Percentiles rank a stretch among this genome's conserved stretches.
Conservation (phyloP, 2,888 invertebrate species). For the Acrocera orbiculus region DNA sequence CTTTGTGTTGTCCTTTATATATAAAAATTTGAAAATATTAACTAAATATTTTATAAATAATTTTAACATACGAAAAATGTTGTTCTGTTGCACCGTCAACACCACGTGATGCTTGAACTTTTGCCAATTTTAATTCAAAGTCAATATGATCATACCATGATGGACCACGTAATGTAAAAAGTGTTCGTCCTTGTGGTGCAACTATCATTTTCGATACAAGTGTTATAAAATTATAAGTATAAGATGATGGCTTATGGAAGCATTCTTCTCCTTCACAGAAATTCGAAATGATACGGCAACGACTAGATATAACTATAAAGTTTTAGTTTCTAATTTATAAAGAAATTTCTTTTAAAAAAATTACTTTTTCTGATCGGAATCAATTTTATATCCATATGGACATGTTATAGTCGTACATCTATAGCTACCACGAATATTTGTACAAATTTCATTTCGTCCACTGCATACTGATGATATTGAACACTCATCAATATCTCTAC, state of each 20-base stretch:
- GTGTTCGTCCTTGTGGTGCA: constrained; percentile 38
- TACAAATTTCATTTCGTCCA: constrained; percentile 58
- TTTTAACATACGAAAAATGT: constrained; percentile 36
- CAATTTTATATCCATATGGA: constrained; percentile 66
- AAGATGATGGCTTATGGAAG: constrained; percentile 61
- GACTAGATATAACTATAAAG: constrained; percentile 37
- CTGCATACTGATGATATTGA: constrained; percentile 32
- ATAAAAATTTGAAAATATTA: not conserved
- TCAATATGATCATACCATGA: constrained; percentile 51
- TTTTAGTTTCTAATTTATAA: not conserved
- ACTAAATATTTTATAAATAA: not conserved
- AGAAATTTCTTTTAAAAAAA: constrained; percentile 18
- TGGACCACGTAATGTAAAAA: constrained; percentile 81
- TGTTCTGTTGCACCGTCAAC: constrained; percentile 38
- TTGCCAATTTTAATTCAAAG: constrained; percentile 54
- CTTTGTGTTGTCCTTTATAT: constrained; percentile 33
- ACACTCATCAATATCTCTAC: constrained; percentile 70
- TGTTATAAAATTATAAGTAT: constrained; percentile 86
- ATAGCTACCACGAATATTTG: constrained; percentile 77
- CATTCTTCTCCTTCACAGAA: constrained; percentile 61
- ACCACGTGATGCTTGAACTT: constrained; percentile 46
- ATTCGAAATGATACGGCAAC: constrained; percentile 55
- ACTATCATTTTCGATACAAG: constrained; percentile 70
- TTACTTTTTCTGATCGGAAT: constrained; percentile 64
- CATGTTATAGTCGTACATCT: constrained; percentile 77